These are phyloP conservation scores for Alitta virens DNA, from an alignment of 2,888 invertebrate species.

Conservation along the genomic window DNA sequence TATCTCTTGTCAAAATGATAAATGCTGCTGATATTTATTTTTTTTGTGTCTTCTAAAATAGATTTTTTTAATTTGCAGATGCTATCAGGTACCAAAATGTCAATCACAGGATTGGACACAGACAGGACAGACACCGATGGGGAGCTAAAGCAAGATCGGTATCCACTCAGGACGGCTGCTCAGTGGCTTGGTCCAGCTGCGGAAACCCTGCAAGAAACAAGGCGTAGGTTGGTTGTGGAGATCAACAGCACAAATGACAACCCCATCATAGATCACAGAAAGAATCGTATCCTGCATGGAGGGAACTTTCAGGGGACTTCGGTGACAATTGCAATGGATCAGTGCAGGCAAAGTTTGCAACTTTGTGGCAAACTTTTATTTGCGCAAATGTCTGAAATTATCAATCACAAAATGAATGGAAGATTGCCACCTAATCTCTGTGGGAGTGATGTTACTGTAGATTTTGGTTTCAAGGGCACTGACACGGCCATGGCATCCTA, in stretches of 20 bases:
- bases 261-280: slow-evolving; percentile 31
- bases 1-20: too few species aligned
- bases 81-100: slow-evolving; percentile 23
- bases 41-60: too few species aligned
- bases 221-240: slow-evolving; percentile 23
- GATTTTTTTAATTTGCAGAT: too few species aligned
- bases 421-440: slow-evolving; percentile 36
- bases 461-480: slow-evolving; percentile 38
- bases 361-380: slow-evolving; percentile 37
- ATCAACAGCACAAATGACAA: slow-evolving; percentile 34
- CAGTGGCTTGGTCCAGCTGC: slow-evolving; percentile 33
- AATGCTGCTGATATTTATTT: too few species aligned
- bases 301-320: slow-evolving; percentile 32
- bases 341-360: slow-evolving; percentile 33
- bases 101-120: slow-evolving; percentile 16
- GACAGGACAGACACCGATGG: slow-evolving; percentile 17
- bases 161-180: slow-evolving; percentile 29
- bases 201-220: slow-evolving; percentile 25
- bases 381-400: slow-evolving; percentile 35
- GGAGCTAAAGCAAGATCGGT: slow-evolving; percentile 31
- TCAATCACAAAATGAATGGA: slow-evolving; percentile 31
- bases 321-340: slow-evolving; percentile 34
- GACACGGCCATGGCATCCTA: slow-evolving; percentile 38
- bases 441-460: slow-evolving; percentile 30
- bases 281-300: slow-evolving; percentile 27